Evolutionary conservation across 2,797 vertebrate species (phyloP), one percentile per base, ranked within the genome.

Genomic region (Crossoptilon crossoptilon): DNA sequence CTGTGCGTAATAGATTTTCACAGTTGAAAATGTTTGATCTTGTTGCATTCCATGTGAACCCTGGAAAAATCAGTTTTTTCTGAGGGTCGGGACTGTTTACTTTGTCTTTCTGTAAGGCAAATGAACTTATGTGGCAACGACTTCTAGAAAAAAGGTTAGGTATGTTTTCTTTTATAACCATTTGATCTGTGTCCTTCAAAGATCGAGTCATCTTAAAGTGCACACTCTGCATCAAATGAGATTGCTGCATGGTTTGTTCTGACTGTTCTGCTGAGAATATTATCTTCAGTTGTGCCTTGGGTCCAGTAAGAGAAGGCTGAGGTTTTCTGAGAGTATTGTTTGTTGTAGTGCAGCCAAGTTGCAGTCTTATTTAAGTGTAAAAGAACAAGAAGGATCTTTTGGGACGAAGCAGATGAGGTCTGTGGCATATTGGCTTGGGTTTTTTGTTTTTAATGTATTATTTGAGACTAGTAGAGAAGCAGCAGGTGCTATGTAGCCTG

Each of bases 401-500:
- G 18, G 37, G 39, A 73, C 27, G 29, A 68, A 73, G 31, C 70
- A 87, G 74, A 51, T 87, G 33, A 79, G 18, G 58, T 79, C 22
- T 76, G 46, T 90, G 80, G 53, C 58, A 12, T 33, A 44, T 59
- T 77, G 37, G 55, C 2, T 51, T 31, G 14, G 39, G 33, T 44
- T 63, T 69, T 58, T 46, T 41, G 18, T 33, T 58, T 58, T 33
- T n/a, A n/a, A 21, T n/a, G 31, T 33, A 58, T 33, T 13, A 2
- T 29, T 91, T 79, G 71, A 51, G 31, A 35, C 23, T 87, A 89
- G 69, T 63, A 27, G 46, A 27, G 43, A 62, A 94, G 84, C 69
- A 94, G 67, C 92, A 95, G 86, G 51, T 93, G 91, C 87, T 89
- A 41, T 78, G 62, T 93, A 70, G 41, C 89, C 43, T 76, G 33